Conservation (phyloP, 1,140 invertebrate genomes). For the Sminthurides bifidus region DNA sequence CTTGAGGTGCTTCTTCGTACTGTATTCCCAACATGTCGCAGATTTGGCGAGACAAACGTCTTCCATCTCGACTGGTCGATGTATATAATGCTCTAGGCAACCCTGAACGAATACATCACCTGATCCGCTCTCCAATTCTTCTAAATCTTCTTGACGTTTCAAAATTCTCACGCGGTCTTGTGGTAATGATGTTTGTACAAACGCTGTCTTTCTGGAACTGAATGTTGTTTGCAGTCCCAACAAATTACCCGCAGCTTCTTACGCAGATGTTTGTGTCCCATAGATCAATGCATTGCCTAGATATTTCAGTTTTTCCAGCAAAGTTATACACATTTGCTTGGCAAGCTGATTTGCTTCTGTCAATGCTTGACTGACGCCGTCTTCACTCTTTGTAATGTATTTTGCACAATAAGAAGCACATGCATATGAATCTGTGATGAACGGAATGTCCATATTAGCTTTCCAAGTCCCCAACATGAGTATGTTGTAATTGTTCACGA, state of each 20-base stretch:
- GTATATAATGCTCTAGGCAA: conserved; percentile 10
- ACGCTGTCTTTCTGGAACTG: background rate
- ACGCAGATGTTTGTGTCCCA: background rate
- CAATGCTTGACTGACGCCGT: conserved; percentile 23
- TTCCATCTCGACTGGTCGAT: conserved; percentile 10
- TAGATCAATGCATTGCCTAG: conserved; percentile 2
- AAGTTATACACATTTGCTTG: background rate
- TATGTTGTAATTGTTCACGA: conserved; percentile 33
- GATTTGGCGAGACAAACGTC: conserved; percentile 10
- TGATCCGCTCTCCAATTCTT: background rate
- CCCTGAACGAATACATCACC: conserved; percentile 3
- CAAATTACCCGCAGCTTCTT: conserved; percentile 10
- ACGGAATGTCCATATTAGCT: conserved; percentile 36
- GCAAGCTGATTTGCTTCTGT: background rate
- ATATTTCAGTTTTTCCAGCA: conserved; percentile 4
- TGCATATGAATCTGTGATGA: conserved; percentile 33
- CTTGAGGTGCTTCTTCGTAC: background rate
- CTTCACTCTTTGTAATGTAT: conserved; percentile 24
- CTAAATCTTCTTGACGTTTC: background rate
- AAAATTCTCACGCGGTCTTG: conserved; percentile 2
- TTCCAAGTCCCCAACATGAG: conserved; percentile 29
- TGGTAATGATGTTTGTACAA: background rate
- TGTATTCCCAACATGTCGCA: background rate
- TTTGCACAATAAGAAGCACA: conserved; percentile 31
- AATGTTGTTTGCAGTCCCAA: background rate